Conservation (phyloP, 2,113 vertebrate species). For the Hydrochoerus hydrochaeris region DNA sequence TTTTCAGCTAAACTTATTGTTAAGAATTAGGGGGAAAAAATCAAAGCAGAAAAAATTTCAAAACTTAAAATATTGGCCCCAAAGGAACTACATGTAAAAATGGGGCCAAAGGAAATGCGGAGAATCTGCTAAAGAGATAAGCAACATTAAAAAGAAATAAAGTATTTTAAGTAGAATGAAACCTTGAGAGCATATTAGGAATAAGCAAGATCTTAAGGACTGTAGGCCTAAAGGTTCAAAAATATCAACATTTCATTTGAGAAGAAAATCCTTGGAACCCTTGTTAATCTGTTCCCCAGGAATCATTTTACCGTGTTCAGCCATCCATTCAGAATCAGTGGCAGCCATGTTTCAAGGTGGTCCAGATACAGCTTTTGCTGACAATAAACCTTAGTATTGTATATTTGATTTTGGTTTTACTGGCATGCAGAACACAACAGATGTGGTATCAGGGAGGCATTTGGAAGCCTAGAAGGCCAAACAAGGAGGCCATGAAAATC, state of each 20-base stretch:
- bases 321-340: not conserved
- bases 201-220: not conserved
- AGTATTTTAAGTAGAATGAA: not conserved
- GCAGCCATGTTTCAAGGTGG: not conserved
- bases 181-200: not conserved
- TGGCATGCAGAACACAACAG: not conserved
- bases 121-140: not conserved
- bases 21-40: too few species aligned
- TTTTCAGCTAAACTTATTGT: too few species aligned
- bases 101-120: not conserved
- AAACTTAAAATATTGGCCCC: not conserved
- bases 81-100: not conserved
- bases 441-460: not conserved
- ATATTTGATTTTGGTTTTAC: not conserved
- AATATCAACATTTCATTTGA: not conserved
- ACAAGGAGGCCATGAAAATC: not conserved
- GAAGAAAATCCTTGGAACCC: not conserved
- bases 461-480: not conserved
- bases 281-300: not conserved
- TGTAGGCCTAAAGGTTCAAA: not conserved
- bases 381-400: not conserved
- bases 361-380: not conserved
- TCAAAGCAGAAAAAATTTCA: not conserved
- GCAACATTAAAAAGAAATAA: not conserved
- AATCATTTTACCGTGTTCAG: not conserved